Evolutionary conservation across 2,113 vertebrate genomes (phyloP).

Genomic region (Carassius carassius): DNA sequence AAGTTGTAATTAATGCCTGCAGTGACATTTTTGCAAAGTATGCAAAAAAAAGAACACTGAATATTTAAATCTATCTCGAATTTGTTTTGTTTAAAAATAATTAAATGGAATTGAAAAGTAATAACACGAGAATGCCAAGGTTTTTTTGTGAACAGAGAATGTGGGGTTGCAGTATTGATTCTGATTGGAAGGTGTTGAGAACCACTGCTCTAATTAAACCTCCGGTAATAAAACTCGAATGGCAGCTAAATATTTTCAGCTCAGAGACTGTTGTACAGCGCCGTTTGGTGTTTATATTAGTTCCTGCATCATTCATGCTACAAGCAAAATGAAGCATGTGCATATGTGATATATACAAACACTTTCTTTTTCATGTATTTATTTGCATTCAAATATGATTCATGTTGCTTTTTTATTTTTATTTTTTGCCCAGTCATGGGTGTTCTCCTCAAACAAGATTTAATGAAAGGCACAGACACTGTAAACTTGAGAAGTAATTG

Average conservation of each 20-base stretch:
- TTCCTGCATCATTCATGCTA: not conserved
- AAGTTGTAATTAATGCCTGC: no score
- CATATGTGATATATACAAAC: not conserved
- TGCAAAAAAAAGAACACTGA: no score
- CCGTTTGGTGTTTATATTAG: not conserved
- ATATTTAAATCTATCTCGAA: no score
- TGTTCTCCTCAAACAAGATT: conserved; percentile 71
- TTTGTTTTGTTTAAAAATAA: no score
- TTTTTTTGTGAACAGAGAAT: no score
- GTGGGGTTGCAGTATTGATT: no score
- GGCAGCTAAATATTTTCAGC: not conserved
- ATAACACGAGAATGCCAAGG: no score
- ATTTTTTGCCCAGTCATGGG: conserved; percentile 60
- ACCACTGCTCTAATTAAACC: not conserved
- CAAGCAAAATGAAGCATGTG: not conserved
- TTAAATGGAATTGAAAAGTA: no score
- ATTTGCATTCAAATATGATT: conserved; percentile 72
- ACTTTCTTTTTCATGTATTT: conserved; percentile 64
- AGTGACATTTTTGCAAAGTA: no score
- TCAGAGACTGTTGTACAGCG: not conserved
- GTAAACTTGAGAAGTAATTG: conserved; percentile 58
- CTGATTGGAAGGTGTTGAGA: no score
- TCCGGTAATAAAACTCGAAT: not conserved
- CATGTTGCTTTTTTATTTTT: conserved; percentile 62
- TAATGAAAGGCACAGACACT: conserved; percentile 66